Base-by-base conservation (phyloP, 2,888 invertebrate genomes). In the Mesoligia furuncula region DNA sequence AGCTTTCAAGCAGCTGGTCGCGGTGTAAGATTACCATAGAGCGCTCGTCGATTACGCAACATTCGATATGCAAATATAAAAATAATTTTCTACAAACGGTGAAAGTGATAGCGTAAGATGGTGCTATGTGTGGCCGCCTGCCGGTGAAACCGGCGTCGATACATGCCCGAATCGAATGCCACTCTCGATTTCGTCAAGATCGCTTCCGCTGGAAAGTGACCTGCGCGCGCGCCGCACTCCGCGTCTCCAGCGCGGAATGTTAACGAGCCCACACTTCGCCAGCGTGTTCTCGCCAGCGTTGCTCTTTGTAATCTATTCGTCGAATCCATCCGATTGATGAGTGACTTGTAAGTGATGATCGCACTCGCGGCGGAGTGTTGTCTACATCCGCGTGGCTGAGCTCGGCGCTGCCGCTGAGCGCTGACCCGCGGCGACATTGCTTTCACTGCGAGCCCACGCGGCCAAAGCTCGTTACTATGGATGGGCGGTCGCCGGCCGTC, bases 121-220 rank as follows among this genome's bases (percentile, higher is more conserved):
- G 77, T 69, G 76, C 39, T 73, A 81, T 83, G 81, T 83, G 81
- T 71, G 68, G 77, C 73, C 80, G 57, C 54, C 51, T 24, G 24
- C 24, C 9, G 70, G 81, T 71, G 85, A 88, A 81, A 87, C 78
- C 83, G 77, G 80, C 80, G 73, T 73, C 89, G 87, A 86, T 83
- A 80, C 77, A 72, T 82, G 77, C 73, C 85, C 87, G 83, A 89
- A 88, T 87, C 84, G 84, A 89, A 88, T 83, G 87, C 84, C 93
- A 94, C 95, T 95, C 94, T 94, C 95, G 93, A 84, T 95, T 94
- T 95, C 94, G 90, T 91, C 87, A 83, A 88, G 81, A 80, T 78
- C 68, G 83, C 75, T 79, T 84, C 80, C 76, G 83, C 51, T 82
- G 87, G 89, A 91, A 91, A 88, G 90, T 87, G 84, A 81, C 85